phyloP scores from a whole-genome alignment of 2,113 vertebrate genomes.

The Willisornis vidua region DNA sequence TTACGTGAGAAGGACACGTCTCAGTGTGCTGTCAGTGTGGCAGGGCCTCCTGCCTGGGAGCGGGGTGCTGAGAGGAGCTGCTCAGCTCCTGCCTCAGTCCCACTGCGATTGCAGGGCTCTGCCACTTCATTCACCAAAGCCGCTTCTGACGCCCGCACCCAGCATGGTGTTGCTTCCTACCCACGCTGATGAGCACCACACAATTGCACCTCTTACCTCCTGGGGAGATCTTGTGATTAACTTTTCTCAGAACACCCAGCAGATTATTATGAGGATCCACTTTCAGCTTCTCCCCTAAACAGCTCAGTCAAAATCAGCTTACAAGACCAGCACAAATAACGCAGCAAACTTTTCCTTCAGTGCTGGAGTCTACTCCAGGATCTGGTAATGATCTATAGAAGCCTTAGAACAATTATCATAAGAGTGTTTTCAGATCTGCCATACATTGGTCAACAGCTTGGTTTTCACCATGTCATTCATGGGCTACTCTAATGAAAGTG shows the following conservation, averaged over 20 bases:
- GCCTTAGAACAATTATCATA: not conserved
- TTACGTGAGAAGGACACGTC: not conserved
- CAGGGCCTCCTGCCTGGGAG: not conserved
- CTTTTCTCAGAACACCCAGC: not conserved
- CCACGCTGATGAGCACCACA: not conserved
- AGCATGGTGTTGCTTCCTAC: not conserved
- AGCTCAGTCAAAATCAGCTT: not conserved
- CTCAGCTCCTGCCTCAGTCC: not conserved
- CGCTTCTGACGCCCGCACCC: not conserved
- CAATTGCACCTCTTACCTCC: not conserved
- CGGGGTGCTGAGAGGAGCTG: not conserved
- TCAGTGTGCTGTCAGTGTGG: accelerated
- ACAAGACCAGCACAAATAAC: not conserved
- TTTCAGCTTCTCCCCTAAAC: not conserved
- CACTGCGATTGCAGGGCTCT: not conserved
- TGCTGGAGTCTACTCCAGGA: not conserved
- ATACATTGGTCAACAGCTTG: not conserved
- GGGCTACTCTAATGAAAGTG: not conserved
- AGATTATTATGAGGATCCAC: not conserved
- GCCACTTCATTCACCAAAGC: not conserved
- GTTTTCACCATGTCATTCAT: not conserved
- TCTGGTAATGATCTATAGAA: not conserved
- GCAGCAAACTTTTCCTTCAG: not conserved
- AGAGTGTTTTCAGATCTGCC: not conserved
- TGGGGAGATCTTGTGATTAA: not conserved